A percentile compares a stretch with the other conserved stretches of the same genome.
Conservation (phyloP, 2,113 vertebrate genomes). For the Redunca redunca region DNA sequence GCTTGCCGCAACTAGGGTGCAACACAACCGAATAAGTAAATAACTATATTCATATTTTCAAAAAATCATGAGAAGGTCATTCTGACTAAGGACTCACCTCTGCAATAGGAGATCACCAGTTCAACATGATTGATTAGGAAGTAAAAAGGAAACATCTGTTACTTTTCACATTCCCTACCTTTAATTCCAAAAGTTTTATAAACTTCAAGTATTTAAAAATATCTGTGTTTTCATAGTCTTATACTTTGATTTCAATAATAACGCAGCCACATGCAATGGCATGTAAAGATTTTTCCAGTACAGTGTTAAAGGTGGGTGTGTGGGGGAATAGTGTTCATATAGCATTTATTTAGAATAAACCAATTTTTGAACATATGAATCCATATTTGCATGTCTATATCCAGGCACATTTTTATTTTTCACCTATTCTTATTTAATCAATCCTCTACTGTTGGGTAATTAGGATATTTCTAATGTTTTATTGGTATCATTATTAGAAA, state of each 20-base stretch:
- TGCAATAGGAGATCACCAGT: neutral
- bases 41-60: neutral
- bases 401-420: neutral
- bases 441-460: neutral
- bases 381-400: neutral
- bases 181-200: neutral
- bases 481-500: neutral
- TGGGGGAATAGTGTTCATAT: neutral
- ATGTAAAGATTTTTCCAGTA: neutral
- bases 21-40: neutral
- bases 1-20: neutral
- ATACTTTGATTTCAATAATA: neutral
- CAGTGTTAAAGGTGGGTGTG: neutral
- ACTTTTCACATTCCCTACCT: neutral
- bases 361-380: neutral
- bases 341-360: neutral
- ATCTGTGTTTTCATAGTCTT: neutral
- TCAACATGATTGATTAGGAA: neutral
- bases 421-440: neutral
- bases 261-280: fast-evolving
- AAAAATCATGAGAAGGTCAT: neutral
- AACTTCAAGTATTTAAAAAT: neutral
- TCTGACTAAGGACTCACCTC: too few species aligned
- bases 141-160: neutral
- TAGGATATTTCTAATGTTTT: neutral